Conservation (phyloP, 2,888 invertebrate species). For the Phaedon cochleariae region DNA sequence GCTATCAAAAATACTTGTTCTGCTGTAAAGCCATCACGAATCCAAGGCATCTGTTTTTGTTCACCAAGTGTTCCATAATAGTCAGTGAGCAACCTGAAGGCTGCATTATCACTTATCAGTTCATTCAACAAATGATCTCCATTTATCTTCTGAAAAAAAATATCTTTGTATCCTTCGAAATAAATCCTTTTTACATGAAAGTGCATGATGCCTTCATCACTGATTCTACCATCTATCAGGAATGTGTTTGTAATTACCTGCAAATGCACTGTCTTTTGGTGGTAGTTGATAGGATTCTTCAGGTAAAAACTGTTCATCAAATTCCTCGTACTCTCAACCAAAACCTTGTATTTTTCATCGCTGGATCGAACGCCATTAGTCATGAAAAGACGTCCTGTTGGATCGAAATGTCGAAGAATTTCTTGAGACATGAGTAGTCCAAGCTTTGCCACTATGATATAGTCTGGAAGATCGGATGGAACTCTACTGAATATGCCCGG, state of each 20-base stretch:
- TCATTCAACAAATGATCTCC: slow-evolving; percentile 19
- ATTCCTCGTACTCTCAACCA: slow-evolving; percentile 11
- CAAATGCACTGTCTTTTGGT: slow-evolving; percentile 19
- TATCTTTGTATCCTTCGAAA: neutral
- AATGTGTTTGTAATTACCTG: slow-evolving; percentile 17
- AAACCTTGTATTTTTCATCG: slow-evolving; percentile 17
- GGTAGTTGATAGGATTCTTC: slow-evolving; percentile 12
- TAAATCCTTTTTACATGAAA: neutral
- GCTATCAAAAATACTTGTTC: slow-evolving; percentile 29
- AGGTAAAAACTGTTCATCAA: slow-evolving; percentile 19
- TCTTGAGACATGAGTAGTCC: slow-evolving; percentile 26
- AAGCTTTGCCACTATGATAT: slow-evolving; percentile 27
- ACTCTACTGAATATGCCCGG: slow-evolving; percentile 19
- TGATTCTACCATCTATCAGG: neutral
- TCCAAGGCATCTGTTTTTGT: slow-evolving; percentile 24
- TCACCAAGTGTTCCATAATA: slow-evolving; percentile 2
- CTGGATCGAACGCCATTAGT: slow-evolving; percentile 8
- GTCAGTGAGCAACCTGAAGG: slow-evolving; percentile 26
- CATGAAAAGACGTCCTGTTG: slow-evolving; percentile 20
- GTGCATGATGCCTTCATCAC: neutral
- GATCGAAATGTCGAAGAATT: slow-evolving; percentile 28
- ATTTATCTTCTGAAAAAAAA: slow-evolving; percentile 16
- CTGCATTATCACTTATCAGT: slow-evolving; percentile 28
- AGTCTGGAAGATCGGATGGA: slow-evolving; percentile 14
- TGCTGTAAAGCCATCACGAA: slow-evolving; percentile 9